Base-by-base conservation (phyloP, 1,140 invertebrate species). In the Phymastichus coffea region DNA sequence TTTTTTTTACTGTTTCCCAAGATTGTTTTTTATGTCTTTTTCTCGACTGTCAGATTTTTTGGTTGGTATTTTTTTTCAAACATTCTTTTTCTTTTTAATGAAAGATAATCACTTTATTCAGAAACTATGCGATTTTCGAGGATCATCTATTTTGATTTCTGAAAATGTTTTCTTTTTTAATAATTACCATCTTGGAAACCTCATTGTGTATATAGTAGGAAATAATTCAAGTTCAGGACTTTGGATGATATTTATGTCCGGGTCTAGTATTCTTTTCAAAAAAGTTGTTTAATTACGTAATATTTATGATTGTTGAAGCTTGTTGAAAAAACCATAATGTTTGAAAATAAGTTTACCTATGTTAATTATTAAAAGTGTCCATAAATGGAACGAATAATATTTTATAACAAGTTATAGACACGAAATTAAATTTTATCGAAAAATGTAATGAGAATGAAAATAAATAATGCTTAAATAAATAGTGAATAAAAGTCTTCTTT, bases 281-380 rank as follows among this genome's bases (percentile, higher is more conserved):
- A 44, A 37, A 14, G 8, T 48, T 57, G 28, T 22, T 22, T 37
- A 22, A 19, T 28, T 40, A 51, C 19, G 3, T 41, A 53, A 33
- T 37, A 17, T 58, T 49, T 46, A 59, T 20, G 28, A 53, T 53
- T 59, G 22, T 59, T 46, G 12, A 38, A 15, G 38, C 37, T 52
- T 25, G 9, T 59, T 23, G 12, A 59, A 17, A 14, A 22, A 57
- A 2, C 33, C 28, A 17, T 37, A 26, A 40, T 14, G 14, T 54
- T 9, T 48, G 6, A 28, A 60, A 25, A 46, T 23, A n/a, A 37
- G 37, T 59, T 38, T 25, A 44, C 25, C 4, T 28, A 59, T 28
- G 10, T 60, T 60, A 48, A 38, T 38, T 59, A 38, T 48, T 54
- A 25, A 44, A 23, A 22, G 48, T 47, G 40, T 44, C n/a, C n/a